A percentile compares a stretch with the other conserved stretches of the same genome.
Evolutionary conservation across 2,888 invertebrate genomes (phyloP).

Genomic region (Brachyptera risi): DNA sequence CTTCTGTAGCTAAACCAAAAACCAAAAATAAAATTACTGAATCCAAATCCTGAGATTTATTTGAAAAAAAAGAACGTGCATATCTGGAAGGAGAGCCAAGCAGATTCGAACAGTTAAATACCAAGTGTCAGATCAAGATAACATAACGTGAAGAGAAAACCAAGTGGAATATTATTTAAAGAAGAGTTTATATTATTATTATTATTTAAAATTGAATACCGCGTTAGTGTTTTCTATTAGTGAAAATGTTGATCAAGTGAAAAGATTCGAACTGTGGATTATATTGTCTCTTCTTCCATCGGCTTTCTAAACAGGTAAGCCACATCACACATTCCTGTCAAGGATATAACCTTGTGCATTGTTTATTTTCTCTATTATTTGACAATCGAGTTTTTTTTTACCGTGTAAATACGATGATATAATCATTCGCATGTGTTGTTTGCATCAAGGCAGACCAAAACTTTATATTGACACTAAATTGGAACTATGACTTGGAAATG

Average conservation of each 20-base stretch:
- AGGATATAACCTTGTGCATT: slow-evolving; percentile 10
- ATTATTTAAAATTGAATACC: too few relatives aligned
- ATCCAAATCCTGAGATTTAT: not conserved
- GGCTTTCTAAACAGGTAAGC: slow-evolving; percentile 7
- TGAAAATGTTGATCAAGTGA: not conserved
- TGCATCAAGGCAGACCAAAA: too few relatives aligned
- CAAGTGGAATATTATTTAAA: too few relatives aligned
- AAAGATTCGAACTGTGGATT: not conserved
- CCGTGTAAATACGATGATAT: too few relatives aligned
- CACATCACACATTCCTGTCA: slow-evolving; percentile 6
- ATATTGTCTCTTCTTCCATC: slow-evolving; percentile 1
- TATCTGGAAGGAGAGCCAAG: slow-evolving; percentile 2
- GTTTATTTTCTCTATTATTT: not conserved
- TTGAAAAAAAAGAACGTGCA: not conserved
- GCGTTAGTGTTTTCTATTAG: too few relatives aligned
- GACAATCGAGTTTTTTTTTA: too few relatives aligned
- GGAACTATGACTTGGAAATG: too few relatives aligned
- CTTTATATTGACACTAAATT: too few relatives aligned
- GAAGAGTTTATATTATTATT: not conserved
- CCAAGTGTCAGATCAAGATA: not conserved
- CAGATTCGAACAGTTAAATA: too few relatives aligned
- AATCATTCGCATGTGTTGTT: too few relatives aligned
- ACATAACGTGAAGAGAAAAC: not conserved
- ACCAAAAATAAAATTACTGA: not conserved
- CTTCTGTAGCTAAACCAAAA: slow-evolving; percentile 4